Percentiles rank a stretch among this genome's conserved stretches.
phyloP scores from a whole-genome alignment of 1,140 invertebrate genomes.

The Drosophila simulans region DNA sequence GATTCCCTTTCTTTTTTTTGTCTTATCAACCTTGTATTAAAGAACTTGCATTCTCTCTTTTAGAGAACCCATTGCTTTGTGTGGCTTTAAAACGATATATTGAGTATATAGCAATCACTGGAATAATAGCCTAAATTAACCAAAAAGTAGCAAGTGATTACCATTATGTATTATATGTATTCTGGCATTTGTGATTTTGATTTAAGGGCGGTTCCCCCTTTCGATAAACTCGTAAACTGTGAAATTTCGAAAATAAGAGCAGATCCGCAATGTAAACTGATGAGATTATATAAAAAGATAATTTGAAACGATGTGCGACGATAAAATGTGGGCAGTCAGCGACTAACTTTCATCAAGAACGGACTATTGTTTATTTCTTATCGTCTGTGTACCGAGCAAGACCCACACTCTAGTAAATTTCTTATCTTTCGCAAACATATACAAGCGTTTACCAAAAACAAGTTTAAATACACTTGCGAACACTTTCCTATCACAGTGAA shows the following conservation, averaged over 20 bases:
- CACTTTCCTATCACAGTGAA: not conserved
- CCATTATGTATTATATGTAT: no score
- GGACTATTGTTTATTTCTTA: not conserved
- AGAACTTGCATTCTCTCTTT: no score
- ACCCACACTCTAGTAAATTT: not conserved
- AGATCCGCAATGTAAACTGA: not conserved
- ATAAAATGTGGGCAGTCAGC: not conserved
- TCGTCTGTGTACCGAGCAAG: not conserved
- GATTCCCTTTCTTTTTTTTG: no score
- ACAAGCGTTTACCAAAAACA: constrained; percentile 2
- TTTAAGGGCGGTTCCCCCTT: not conserved
- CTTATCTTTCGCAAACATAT: not conserved
- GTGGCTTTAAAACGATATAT: no score
- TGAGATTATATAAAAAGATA: not conserved
- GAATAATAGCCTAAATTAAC: no score
- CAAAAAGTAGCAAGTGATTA: no score
- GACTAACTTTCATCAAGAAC: not conserved
- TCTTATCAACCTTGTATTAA: no score
- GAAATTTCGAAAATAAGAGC: not conserved
- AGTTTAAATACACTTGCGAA: constrained; percentile 6
- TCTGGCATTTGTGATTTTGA: not conserved
- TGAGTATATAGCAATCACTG: no score
- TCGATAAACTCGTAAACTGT: not conserved
- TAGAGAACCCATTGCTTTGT: no score
- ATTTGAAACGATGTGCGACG: not conserved